Percentiles rank a stretch among this genome's conserved stretches.
Evolutionary conservation across 1,140 invertebrate genomes (phyloP).

Genomic region (Drosophila malerkotliana): DNA sequence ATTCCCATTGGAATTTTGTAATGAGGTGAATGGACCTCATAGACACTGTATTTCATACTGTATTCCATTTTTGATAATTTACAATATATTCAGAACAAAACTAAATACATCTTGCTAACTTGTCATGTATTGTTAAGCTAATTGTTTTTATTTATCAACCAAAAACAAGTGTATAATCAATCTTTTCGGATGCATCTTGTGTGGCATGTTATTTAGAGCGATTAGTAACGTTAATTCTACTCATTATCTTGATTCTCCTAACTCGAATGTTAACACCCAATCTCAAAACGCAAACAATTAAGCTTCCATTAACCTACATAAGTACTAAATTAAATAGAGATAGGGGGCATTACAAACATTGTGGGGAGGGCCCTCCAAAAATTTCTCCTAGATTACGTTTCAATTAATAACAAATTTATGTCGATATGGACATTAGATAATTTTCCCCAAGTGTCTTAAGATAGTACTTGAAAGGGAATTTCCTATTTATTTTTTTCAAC

Average conservation of each 20-base stretch:
- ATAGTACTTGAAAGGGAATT: background rate
- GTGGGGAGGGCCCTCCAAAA: background rate
- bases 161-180: conserved; percentile 13
- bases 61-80: background rate
- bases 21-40: conserved; percentile 32
- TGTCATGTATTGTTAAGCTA: conserved; percentile 3
- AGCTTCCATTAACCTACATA: conserved; percentile 26
- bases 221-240: conserved; percentile 29
- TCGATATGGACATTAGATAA: background rate
- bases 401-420: background rate
- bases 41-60: background rate
- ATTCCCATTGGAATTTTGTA: conserved; percentile 30
- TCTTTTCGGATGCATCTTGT: background rate
- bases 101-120: background rate
- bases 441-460: background rate
- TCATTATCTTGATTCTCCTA: conserved; percentile 25
- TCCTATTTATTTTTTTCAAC: background rate
- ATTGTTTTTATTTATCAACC: conserved; percentile 31
- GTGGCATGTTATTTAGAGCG: conserved; percentile 13
- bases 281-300: conserved; percentile 24
- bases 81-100: no score
- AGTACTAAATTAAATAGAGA: conserved; percentile 16
- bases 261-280: conserved; percentile 21
- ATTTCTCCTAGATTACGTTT: background rate
- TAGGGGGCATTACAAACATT: conserved; percentile 8